Evolutionary conservation across 2,888 invertebrate species (phyloP).

Genomic region (Dichetophora obliterata): DNA sequence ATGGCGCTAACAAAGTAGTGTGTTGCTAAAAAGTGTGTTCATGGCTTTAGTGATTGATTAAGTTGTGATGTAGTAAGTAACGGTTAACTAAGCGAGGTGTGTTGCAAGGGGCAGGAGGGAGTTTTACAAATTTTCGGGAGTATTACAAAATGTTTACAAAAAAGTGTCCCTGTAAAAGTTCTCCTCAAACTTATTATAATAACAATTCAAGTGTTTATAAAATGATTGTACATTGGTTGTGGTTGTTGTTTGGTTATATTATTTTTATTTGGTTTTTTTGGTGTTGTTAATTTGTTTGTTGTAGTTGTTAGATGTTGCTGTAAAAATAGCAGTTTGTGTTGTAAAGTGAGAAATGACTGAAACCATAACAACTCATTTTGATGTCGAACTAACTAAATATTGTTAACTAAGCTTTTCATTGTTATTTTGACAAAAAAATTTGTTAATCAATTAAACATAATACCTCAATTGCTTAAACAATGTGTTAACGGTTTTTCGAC

Average conservation of each 20-base stretch:
- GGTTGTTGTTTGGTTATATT: slow-evolving; percentile 6
- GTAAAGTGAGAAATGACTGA: slow-evolving; percentile 14
- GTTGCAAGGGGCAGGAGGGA: neutral
- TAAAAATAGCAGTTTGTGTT: neutral
- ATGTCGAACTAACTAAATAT: slow-evolving; percentile 4
- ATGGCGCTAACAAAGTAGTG: neutral
- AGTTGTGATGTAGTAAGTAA: neutral
- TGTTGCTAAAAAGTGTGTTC: neutral
- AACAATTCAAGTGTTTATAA: slow-evolving; percentile 18
- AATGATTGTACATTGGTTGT: slow-evolving; percentile 37
- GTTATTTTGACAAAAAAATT: slow-evolving; percentile 20
- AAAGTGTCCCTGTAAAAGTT: slow-evolving; percentile 18
- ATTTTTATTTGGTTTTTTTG: neutral
- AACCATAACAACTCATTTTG: slow-evolving; percentile 32
- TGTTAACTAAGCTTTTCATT: neutral
- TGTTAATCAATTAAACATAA: slow-evolving; percentile 11
- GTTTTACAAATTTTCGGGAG: neutral
- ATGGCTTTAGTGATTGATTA: neutral
- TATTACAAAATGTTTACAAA: neutral
- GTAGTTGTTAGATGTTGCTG: neutral
- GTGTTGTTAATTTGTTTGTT: slow-evolving; percentile 6
- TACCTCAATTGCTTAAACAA: slow-evolving; percentile 11
- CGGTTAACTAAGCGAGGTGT: neutral
- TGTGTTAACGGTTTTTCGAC: slow-evolving; percentile 6
- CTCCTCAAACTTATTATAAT: neutral